phyloP scores from a whole-genome alignment of 2,888 invertebrate genomes.

The Dryococelus australis region DNA sequence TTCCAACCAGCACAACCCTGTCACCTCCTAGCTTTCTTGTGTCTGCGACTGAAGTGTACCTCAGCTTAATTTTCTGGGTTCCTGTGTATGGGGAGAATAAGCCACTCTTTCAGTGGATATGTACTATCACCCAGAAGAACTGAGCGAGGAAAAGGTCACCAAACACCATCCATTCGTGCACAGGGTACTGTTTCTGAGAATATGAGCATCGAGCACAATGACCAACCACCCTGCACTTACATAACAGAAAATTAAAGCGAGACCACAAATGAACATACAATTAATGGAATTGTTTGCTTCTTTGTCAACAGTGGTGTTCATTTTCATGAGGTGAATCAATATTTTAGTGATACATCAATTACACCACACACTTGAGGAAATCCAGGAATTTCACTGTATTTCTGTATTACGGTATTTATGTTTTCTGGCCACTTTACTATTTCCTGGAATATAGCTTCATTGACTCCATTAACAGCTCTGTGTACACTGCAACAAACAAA shows the following conservation, averaged over 20 bases:
- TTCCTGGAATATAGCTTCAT: background rate
- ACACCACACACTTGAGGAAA: background rate
- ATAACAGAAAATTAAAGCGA: background rate
- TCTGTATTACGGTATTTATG: background rate
- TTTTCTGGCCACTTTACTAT: background rate
- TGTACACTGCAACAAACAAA: background rate
- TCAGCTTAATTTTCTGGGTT: background rate
- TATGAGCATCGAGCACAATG: background rate
- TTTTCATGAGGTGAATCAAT: slow-evolving; percentile 3
- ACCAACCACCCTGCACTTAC: background rate
- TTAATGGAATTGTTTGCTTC: background rate
- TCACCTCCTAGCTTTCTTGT: slow-evolving; percentile 6
- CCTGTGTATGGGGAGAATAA: background rate
- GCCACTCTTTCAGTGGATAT: background rate
- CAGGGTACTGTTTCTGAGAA: background rate
- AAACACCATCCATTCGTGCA: background rate
- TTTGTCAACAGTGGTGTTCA: background rate
- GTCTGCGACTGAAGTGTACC: background rate
- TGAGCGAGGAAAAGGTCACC: background rate
- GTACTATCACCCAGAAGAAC: background rate
- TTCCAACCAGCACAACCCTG: too few species aligned
- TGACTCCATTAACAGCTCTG: background rate
- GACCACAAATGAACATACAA: background rate
- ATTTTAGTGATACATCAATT: background rate
- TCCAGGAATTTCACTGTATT: background rate